Percentiles rank a stretch among this genome's conserved stretches.
Conservation (phyloP, 2,797 vertebrate genomes). For the Gorsachius magnificus region DNA sequence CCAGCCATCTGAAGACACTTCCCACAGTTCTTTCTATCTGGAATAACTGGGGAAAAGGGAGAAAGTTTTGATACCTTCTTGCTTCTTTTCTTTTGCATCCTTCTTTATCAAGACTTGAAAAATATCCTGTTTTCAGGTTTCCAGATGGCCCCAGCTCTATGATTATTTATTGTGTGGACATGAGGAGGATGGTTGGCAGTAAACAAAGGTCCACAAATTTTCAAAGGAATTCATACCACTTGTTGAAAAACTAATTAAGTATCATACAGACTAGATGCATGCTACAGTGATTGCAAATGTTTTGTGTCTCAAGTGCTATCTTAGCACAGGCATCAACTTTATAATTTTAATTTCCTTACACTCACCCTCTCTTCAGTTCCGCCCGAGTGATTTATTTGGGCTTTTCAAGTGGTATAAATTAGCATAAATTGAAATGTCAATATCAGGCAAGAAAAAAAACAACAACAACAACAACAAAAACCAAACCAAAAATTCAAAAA, state of each 20-base stretch:
- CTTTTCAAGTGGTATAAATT: constrained; percentile 62
- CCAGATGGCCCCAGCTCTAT: constrained; percentile 42
- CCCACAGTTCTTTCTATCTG: neutral
- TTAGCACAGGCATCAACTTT: constrained; percentile 57
- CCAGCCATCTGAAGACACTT: neutral
- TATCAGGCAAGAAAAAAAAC: constrained; percentile 9
- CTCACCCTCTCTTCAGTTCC: constrained; percentile 61
- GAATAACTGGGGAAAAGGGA: neutral
- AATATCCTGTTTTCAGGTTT: constrained; percentile 55
- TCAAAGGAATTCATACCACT: constrained; percentile 58
- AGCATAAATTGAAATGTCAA: constrained; percentile 72
- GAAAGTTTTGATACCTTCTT: neutral
- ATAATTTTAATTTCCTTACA: constrained; percentile 68
- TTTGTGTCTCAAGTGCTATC: constrained; percentile 60
- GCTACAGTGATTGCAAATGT: constrained; percentile 64
- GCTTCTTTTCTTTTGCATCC: too few species aligned
- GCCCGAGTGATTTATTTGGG: constrained; percentile 49
- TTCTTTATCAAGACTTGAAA: constrained; percentile 26
- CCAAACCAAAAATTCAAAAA: neutral
- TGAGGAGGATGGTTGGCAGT: constrained; percentile 16
- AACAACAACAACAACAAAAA: neutral
- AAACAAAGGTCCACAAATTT: constrained; percentile 70
- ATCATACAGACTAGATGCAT: constrained; percentile 53
- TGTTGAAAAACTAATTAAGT: constrained; percentile 68
- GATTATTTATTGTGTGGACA: constrained; percentile 63